Evolutionary conservation across 2,888 invertebrate genomes (phyloP).

Genomic region (Tetranychus piercei): DNA sequence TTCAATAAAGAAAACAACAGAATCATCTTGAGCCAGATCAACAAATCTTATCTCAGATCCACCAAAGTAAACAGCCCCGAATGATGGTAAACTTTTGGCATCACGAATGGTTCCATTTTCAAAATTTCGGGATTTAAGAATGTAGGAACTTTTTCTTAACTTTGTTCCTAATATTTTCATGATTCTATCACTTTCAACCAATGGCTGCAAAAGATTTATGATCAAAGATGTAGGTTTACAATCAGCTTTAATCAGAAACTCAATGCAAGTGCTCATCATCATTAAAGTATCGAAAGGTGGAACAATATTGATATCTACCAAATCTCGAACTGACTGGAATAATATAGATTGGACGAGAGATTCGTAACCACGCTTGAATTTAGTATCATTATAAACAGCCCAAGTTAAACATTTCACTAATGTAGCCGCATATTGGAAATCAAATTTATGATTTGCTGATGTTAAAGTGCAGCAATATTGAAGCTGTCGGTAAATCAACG

Average conservation of each 20-base stretch:
- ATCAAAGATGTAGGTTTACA: not conserved
- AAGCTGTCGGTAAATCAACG: not conserved
- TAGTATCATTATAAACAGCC: not conserved
- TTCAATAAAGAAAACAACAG: slow-evolving; percentile 15
- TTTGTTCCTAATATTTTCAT: not conserved
- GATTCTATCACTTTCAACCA: not conserved
- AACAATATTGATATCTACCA: not conserved
- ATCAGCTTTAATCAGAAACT: not conserved
- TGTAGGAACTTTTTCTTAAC: not conserved
- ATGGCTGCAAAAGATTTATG: not conserved
- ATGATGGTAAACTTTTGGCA: slow-evolving; percentile 18
- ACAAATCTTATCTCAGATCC: slow-evolving; percentile 1
- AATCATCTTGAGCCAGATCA: slow-evolving; percentile 13
- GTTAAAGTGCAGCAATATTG: not conserved
- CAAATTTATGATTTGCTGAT: slow-evolving; percentile 11
- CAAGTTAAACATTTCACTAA: slow-evolving; percentile 6
- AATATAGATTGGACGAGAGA: not conserved
- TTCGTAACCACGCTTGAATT: not conserved
- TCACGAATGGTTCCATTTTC: slow-evolving; percentile 13
- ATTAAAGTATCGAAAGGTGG: not conserved
- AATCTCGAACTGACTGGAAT: not conserved
- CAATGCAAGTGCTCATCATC: slow-evolving; percentile 4
- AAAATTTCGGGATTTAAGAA: not conserved
- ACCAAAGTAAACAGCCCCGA: slow-evolving; percentile 18
- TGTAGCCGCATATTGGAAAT: slow-evolving; percentile 18